Evolutionary conservation across 2,797 vertebrate species (phyloP).

Genomic region (Thunnus albacares): DNA sequence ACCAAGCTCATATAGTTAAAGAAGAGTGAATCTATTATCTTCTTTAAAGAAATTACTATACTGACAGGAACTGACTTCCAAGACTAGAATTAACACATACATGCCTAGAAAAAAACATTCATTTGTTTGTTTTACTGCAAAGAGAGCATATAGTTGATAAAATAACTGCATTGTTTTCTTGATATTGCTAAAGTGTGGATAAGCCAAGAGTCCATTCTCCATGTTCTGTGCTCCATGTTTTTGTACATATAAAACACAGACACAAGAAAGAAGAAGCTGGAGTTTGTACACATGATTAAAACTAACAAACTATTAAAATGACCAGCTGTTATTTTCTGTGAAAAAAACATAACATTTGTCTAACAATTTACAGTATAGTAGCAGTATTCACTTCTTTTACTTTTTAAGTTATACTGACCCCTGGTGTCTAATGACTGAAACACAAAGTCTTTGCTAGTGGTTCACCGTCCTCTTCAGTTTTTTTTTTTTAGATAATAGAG

Average conservation of each 20-base stretch:
- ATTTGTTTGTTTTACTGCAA: not conserved
- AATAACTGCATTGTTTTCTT: not conserved
- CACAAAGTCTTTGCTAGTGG: not conserved
- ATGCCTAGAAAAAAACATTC: not conserved
- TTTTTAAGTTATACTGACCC: slow-evolving; percentile 67
- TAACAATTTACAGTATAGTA: not conserved
- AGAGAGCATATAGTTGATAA: too few relatives aligned
- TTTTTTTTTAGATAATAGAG: too few relatives aligned
- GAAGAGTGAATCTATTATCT: not conserved
- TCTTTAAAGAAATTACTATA: not conserved
- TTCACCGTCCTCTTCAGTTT: not conserved
- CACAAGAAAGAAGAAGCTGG: not conserved
- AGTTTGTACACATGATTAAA: not conserved
- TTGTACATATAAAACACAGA: not conserved
- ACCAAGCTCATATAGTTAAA: not conserved
- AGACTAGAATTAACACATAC: not conserved
- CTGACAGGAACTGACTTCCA: not conserved
- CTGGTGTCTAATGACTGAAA: slow-evolving; percentile 67
- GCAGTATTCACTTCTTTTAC: not conserved
- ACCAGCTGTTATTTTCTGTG: not conserved
- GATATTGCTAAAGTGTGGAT: not conserved
- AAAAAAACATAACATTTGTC: not conserved
- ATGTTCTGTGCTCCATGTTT: too few relatives aligned
- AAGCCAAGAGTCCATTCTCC: too few relatives aligned
- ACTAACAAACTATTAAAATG: not conserved